These are phyloP conservation scores for Mayetiola destructor DNA, from an alignment of 2,888 invertebrate genomes.

Conservation along the genomic window DNA sequence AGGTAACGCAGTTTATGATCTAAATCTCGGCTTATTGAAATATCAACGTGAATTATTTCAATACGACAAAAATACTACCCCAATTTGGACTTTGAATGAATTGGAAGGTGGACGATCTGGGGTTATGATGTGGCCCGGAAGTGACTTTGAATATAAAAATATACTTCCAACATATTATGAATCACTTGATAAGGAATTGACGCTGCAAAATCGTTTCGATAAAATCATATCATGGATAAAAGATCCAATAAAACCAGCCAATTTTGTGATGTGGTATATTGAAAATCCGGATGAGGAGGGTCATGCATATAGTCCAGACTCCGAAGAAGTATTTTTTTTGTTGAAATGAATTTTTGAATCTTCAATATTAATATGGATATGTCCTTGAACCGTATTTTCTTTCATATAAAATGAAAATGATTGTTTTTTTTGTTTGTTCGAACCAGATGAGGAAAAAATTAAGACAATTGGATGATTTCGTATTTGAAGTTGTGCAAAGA, in stretches of 20 bases:
- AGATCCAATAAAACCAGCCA: conserved; percentile 43
- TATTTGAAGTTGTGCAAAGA: background rate
- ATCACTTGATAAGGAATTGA: conserved; percentile 31
- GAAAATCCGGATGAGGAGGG: conserved; percentile 53
- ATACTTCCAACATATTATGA: conserved; percentile 36
- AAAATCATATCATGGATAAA: conserved; percentile 39
- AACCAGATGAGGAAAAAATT: background rate
- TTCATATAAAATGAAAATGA: background rate
- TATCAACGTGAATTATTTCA: background rate
- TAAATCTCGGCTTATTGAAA: background rate
- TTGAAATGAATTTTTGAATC: background rate
- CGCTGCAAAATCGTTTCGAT: conserved; percentile 43
- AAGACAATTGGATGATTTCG: background rate
- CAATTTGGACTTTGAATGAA: conserved; percentile 41
- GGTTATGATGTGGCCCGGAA: conserved; percentile 57
- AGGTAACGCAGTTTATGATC: background rate
- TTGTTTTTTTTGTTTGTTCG: background rate
- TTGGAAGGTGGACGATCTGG: conserved; percentile 42
- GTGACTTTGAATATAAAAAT: conserved; percentile 38
- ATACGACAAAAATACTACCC: background rate
- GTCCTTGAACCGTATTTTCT: too few relatives aligned
- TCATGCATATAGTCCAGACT: conserved; percentile 45
- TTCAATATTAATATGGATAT: too few relatives aligned
- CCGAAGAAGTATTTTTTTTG: conserved; percentile 25
- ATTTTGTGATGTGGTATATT: conserved; percentile 52